These are phyloP conservation scores for Entelurus aequoreus DNA, from an alignment of 2,113 vertebrate species.

Conservation along the genomic window DNA sequence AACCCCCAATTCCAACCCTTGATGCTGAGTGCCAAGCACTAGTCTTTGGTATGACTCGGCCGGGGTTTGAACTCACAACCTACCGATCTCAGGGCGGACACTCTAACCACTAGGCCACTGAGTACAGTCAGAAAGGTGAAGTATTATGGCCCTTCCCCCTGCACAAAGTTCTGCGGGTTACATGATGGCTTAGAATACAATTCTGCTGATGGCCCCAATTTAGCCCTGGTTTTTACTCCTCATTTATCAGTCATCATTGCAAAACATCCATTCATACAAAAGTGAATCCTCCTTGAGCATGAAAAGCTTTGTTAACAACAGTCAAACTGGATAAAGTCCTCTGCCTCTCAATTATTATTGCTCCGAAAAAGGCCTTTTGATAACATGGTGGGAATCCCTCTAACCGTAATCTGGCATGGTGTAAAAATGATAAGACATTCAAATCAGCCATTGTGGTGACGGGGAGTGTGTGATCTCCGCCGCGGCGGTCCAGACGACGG, in stretches of 20 bases:
- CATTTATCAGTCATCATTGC: conserved; percentile 10
- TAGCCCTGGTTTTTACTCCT: background rate
- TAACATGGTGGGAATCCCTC: conserved; percentile 4
- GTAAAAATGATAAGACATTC: conserved; percentile 10
- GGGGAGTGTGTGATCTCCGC: conserved; percentile 55
- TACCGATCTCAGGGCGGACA: too few species aligned
- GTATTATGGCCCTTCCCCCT: background rate
- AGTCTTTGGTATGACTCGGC: too few species aligned
- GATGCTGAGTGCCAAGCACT: too few species aligned
- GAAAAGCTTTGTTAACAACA: conserved; percentile 31
- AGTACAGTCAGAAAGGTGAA: too few species aligned
- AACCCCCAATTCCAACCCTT: too few species aligned
- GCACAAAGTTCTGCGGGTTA: background rate
- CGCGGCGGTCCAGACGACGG: conserved; percentile 33
- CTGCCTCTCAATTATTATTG: conserved; percentile 43
- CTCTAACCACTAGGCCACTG: too few species aligned
- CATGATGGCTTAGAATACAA: too few species aligned
- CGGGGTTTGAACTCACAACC: too few species aligned
- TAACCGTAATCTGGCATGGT: conserved; percentile 27
- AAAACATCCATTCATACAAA: conserved; percentile 11
- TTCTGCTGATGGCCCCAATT: too few species aligned
- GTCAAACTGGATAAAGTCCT: conserved; percentile 34
- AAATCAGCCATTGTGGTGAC: conserved; percentile 55
- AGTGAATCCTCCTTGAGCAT: conserved; percentile 26
- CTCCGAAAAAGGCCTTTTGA: conserved; percentile 20